Evolutionary conservation across 2,888 invertebrate genomes (phyloP), one percentile per base, ranked within the genome.

Genomic region (Bursaphelenchus okinawaensis): DNA sequence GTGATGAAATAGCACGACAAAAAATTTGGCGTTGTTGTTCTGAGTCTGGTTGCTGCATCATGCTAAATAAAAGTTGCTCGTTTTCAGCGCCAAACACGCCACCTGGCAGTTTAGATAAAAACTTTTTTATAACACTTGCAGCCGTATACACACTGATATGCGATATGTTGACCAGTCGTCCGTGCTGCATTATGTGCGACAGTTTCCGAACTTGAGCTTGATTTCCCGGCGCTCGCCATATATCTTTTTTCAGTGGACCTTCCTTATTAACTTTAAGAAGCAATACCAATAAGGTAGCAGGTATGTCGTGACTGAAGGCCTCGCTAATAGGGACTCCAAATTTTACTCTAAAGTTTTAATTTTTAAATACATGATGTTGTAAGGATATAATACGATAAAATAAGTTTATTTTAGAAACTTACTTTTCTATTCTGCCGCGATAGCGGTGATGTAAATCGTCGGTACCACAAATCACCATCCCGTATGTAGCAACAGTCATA

Each of bases 61-160:
- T 90, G 70, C 90, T 88, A 84, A 96, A 93, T 67, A 96, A 87
- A 75, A 90, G 88, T 85, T 90, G 89, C 84, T 96, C 96, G 69
- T 91, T 91, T 62, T 91, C 90, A 29, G 89, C 88, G 0, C 95
- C 93, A 86, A 96, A 95, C 68, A 96, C 90, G 31, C 96, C 96
- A 65, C 92, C 93, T 19, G 95, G 95, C 78, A 96, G 89, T 87
- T 94, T 94, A 72, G 95, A 88, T 64, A 96, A 88, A 86, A 96
- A 96, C 86, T 94, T 95, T 83, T 96, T 96, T 70, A 96, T 87
- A 68, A 96, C 95, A 85, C 94, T 94, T 66, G 96, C 95, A 81
- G 96, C 93, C 26, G 96, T 96, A 85, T 95, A 94, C 69, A 95
- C 93, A 70, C 92, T 92, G 84, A 92, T 93, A 84, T 93, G 92